These are phyloP conservation scores for Gasterosteus nipponicus DNA, from an alignment of 2,113 vertebrate genomes.

Conservation along the genomic window DNA sequence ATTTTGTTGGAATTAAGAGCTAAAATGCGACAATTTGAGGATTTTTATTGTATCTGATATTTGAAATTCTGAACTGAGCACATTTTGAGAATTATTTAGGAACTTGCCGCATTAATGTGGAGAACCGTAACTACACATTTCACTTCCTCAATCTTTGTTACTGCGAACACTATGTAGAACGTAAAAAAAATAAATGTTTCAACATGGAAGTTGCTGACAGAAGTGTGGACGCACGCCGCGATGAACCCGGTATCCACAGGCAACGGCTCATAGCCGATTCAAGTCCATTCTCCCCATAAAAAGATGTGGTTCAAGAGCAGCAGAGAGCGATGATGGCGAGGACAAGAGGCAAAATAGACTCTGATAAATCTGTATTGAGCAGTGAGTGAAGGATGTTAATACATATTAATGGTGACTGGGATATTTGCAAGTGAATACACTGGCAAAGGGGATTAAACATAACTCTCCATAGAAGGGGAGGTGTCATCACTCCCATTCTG, in stretches of 20 bases:
- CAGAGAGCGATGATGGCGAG: slow-evolving; percentile 56
- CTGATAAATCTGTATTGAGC: slow-evolving; percentile 83
- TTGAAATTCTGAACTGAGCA: too few species aligned
- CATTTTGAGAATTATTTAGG: too few species aligned
- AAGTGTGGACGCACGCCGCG: slow-evolving; percentile 1
- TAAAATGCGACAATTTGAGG: background rate
- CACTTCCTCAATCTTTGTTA: background rate
- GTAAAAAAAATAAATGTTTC: background rate
- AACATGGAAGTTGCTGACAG: background rate
- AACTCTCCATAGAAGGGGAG: slow-evolving; percentile 94
- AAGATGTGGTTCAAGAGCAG: slow-evolving; percentile 59
- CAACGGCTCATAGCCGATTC: slow-evolving; percentile 45
- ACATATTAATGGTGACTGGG: slow-evolving; percentile 96
- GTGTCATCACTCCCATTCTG: slow-evolving; percentile 91
- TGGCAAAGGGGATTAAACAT: slow-evolving; percentile 92
- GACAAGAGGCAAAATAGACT: slow-evolving; percentile 72
- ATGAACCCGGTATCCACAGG: slow-evolving; percentile 29
- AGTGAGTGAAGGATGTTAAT: slow-evolving; percentile 84
- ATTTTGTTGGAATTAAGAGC: background rate
- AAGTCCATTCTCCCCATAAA: slow-evolving; percentile 54
- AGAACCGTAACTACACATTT: background rate
- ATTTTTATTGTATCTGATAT: too few species aligned
- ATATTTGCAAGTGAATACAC: slow-evolving; percentile 91
- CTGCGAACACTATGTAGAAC: background rate
- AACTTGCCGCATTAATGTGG: background rate